phyloP scores from a whole-genome alignment of 2,888 invertebrate species.

The Merodon equestris region DNA sequence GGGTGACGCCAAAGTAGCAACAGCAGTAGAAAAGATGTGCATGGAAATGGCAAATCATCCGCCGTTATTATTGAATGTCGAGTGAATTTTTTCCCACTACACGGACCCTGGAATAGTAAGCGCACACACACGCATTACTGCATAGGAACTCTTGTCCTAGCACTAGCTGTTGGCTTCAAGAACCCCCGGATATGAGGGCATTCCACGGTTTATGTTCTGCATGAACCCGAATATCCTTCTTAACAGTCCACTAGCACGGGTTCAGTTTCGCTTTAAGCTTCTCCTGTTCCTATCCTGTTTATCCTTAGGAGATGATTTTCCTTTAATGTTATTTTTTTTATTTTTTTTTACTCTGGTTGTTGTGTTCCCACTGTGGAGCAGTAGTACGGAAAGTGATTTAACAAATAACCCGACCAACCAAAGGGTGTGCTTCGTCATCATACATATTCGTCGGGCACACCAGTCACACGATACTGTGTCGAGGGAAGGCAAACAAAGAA shows the following conservation, averaged over 20 bases:
- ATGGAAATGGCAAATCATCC: conserved; percentile 56
- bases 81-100: conserved; percentile 12
- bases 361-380: conserved; percentile 1
- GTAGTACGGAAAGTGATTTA: conserved; percentile 33
- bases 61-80: conserved; percentile 33
- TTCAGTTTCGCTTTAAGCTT: not conserved
- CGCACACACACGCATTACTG: no score
- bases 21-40: conserved; percentile 15
- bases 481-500: not conserved
- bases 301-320: not conserved
- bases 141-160: conserved; percentile 12
- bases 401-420: conserved; percentile 12
- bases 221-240: no score
- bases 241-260: no score
- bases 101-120: conserved; percentile 10
- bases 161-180: conserved; percentile 40
- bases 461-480: no score
- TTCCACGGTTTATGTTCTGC: no score
- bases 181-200: conserved; percentile 39
- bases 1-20: conserved; percentile 23
- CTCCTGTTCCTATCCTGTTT: not conserved
- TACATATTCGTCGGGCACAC: no score
- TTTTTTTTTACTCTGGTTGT: not conserved
- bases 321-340: conserved; percentile 23
- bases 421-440: conserved; percentile 17